These are phyloP conservation scores for Lithophane semibrunnea DNA, from an alignment of 2,888 invertebrate genomes.

Conservation along the genomic window DNA sequence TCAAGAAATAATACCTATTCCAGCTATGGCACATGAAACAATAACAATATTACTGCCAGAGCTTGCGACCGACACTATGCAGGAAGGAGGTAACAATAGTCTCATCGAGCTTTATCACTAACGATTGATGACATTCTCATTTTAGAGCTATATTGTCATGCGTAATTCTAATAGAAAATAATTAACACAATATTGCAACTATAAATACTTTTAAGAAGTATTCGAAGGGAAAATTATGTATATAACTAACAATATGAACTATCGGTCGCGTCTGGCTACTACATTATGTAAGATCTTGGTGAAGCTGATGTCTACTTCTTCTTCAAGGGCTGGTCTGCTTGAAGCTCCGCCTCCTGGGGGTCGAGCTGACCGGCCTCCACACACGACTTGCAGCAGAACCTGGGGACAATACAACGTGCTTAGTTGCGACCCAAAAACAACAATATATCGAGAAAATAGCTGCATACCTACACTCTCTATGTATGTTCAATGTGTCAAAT, in stretches of 20 bases:
- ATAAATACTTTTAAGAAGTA: conserved; percentile 39
- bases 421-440: not conserved
- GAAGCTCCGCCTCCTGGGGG: conserved; percentile 75
- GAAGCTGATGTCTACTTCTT: conserved; percentile 69
- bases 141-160: not conserved
- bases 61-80: conserved; percentile 55
- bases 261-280: conserved; percentile 55
- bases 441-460: not conserved
- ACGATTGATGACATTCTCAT: conserved; percentile 20
- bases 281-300: conserved; percentile 43
- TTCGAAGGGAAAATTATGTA: not conserved
- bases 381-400: conserved; percentile 98
- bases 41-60: conserved; percentile 51
- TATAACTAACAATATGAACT: conserved; percentile 1
- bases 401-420: conserved; percentile 61
- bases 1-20: conserved; percentile 40
- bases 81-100: conserved; percentile 16
- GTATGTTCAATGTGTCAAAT: not conserved
- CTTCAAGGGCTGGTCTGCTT: conserved; percentile 75
- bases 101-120: conserved; percentile 24
- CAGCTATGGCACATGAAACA: conserved; percentile 70
- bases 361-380: conserved; percentile 95
- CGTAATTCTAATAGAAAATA: conserved; percentile 8
- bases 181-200: conserved; percentile 35
- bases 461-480: not conserved